Conservation (phyloP, 1,140 invertebrate genomes). For the Bombus consobrinus region DNA sequence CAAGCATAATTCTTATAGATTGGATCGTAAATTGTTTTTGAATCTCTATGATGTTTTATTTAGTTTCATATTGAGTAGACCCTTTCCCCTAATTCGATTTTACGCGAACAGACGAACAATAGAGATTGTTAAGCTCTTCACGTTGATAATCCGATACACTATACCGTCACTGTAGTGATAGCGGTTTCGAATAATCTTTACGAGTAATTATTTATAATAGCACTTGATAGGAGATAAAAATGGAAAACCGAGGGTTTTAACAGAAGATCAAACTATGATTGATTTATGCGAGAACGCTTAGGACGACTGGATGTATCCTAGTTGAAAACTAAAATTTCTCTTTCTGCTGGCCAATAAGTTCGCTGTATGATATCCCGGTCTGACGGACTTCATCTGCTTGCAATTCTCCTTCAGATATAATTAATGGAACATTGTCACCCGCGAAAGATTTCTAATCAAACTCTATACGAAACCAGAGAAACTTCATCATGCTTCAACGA, state of each 20-base stretch:
- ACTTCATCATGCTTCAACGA: too few species aligned
- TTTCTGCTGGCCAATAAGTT: too few species aligned
- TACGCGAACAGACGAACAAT: background rate
- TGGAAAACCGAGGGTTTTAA: background rate
- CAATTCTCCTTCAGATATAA: too few species aligned
- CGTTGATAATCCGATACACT: background rate
- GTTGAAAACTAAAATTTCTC: too few species aligned
- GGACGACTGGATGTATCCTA: too few species aligned
- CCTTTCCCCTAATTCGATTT: background rate
- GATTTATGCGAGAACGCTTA: background rate
- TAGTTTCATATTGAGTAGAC: too few species aligned
- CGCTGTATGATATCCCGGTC: too few species aligned
- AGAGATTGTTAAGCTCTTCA: background rate
- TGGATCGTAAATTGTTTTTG: background rate
- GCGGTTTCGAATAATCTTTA: background rate
- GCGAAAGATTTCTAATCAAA: too few species aligned
- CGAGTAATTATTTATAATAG: background rate
- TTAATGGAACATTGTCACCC: too few species aligned
- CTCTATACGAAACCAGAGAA: too few species aligned
- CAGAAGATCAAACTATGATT: background rate
- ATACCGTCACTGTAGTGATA: too few species aligned
- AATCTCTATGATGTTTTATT: background rate
- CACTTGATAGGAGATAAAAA: background rate
- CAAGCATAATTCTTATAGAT: conserved; percentile 13
- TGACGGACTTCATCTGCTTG: too few species aligned